These are phyloP conservation scores for Hyperoplus lanceolatus DNA, from an alignment of 2,797 vertebrate species.

Conservation along the genomic window DNA sequence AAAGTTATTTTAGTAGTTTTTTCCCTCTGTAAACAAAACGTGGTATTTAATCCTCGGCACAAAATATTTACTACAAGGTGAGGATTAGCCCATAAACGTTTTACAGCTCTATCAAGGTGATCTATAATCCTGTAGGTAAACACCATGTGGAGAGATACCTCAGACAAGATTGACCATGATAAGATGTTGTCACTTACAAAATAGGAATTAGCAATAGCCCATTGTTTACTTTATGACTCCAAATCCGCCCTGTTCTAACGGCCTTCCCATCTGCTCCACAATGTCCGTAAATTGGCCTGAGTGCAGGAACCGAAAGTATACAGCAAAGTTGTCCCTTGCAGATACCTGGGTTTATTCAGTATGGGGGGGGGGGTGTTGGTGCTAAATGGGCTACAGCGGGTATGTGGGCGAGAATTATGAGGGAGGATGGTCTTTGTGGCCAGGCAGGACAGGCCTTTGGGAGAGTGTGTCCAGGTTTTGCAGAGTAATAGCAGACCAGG, in stretches of 20 bases:
- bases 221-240: slow-evolving; percentile 71
- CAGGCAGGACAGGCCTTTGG: slow-evolving; percentile 57
- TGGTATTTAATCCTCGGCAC: slow-evolving; percentile 38
- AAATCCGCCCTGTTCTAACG: slow-evolving; percentile 72
- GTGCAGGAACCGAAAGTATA: slow-evolving; percentile 35
- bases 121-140: slow-evolving; percentile 71
- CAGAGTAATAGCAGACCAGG: slow-evolving; percentile 67
- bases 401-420: slow-evolving; percentile 62
- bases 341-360: slow-evolving; percentile 26
- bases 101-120: slow-evolving; percentile 4
- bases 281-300: slow-evolving; percentile 27
- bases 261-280: slow-evolving; percentile 71
- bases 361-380: neutral
- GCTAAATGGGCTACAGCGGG: slow-evolving; percentile 37
- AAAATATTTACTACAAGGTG: slow-evolving; percentile 67
- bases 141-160: slow-evolving; percentile 48
- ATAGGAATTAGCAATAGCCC: slow-evolving; percentile 59
- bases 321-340: slow-evolving; percentile 20
- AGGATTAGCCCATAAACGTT: slow-evolving; percentile 56
- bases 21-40: slow-evolving; percentile 20
- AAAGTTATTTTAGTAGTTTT: slow-evolving; percentile 24
- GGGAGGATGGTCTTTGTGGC: slow-evolving; percentile 39
- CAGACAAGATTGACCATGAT: slow-evolving; percentile 37
- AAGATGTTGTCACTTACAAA: slow-evolving; percentile 48
- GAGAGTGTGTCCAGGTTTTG: slow-evolving; percentile 61